These are phyloP conservation scores for Pelobates fuscus DNA, from an alignment of 2,113 vertebrate species.

Conservation along the genomic window DNA sequence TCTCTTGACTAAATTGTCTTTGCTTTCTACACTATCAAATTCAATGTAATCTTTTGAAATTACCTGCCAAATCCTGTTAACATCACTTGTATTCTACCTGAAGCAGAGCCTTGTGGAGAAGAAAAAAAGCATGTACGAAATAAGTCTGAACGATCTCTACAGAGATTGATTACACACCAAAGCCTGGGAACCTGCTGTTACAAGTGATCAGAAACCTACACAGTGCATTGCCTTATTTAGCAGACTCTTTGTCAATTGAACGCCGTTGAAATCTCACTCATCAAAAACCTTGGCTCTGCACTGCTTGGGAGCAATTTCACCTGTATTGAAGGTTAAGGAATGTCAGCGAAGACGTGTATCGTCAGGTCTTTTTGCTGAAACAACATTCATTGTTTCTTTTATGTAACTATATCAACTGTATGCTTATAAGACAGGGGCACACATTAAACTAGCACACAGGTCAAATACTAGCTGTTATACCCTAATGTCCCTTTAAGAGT, in stretches of 20 bases:
- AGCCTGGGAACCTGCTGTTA: not conserved
- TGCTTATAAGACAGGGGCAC: too few relatives aligned
- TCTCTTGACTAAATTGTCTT: conserved; percentile 13
- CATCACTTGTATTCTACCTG: conserved; percentile 33
- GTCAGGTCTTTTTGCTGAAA: too few relatives aligned
- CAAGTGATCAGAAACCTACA: not conserved
- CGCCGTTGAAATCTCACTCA: not conserved
- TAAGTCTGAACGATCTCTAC: conserved; percentile 20
- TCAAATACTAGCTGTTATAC: too few relatives aligned
- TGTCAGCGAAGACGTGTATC: too few relatives aligned
- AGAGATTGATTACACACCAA: conserved; percentile 22
- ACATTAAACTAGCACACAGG: too few relatives aligned
- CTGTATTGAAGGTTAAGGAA: not conserved
- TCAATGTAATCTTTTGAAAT: conserved; percentile 40
- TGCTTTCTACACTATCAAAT: conserved; percentile 30
- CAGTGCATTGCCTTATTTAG: not conserved
- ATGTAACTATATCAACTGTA: too few relatives aligned
- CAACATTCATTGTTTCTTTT: too few relatives aligned
- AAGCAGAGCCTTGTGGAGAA: conserved; percentile 8
- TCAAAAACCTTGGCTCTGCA: not conserved
- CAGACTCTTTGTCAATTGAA: not conserved
- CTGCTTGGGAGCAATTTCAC: not conserved
- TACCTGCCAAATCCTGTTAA: conserved; percentile 14
- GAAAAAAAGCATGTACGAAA: conserved; percentile 7
- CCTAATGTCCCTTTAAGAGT: too few relatives aligned